Evolutionary conservation across 1,140 invertebrate genomes (phyloP).

Genomic region (Hesperophylax magnus): DNA sequence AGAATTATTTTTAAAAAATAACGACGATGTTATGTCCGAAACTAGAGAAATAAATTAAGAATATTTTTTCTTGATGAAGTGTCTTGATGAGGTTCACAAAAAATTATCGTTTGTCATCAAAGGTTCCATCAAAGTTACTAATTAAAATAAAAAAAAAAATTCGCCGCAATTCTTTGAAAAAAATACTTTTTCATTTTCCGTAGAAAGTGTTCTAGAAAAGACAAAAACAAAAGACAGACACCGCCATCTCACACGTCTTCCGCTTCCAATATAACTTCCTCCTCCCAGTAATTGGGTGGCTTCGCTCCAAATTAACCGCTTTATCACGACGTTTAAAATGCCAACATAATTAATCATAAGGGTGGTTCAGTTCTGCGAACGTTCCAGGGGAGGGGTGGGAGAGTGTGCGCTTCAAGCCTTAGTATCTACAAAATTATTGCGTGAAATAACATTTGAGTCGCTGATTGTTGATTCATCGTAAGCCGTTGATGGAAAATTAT

Average conservation of each 20-base stretch:
- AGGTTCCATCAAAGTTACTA: no score
- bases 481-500: conserved; percentile 44
- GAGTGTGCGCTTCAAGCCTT: not conserved
- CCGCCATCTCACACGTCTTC: conserved; percentile 21
- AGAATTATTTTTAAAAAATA: no score
- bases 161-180: no score
- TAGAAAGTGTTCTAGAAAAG: not conserved
- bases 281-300: conserved; percentile 35
- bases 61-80: no score
- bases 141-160: no score
- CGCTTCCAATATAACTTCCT: conserved; percentile 18
- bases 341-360: conserved; percentile 56
- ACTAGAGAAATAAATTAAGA: no score
- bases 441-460: conserved; percentile 49
- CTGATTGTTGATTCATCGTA: conserved; percentile 51
- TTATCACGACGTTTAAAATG: conserved; percentile 50
- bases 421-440: conserved; percentile 51
- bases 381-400: not conserved
- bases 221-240: no score
- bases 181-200: not conserved
- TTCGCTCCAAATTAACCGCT: conserved; percentile 41
- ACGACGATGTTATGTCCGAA: no score
- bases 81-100: no score
- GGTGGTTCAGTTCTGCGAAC: conserved; percentile 24
- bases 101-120: no score